Evolutionary conservation across 2,888 invertebrate species (phyloP), one percentile per base, ranked within the genome.

Genomic region (Tetragonisca angustula): DNA sequence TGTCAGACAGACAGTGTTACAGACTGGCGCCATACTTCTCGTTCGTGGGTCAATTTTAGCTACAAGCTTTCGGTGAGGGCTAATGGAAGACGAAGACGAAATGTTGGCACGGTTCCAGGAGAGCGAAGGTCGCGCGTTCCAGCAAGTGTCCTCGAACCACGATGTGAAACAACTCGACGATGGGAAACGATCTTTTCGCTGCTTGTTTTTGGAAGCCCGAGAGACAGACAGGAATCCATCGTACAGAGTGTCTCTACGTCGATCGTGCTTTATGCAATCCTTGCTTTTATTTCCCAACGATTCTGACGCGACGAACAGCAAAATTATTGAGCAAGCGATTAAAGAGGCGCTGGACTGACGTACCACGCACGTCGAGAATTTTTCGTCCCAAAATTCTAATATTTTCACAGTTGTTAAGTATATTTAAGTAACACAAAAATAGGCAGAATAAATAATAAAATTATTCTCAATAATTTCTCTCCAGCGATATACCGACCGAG

Each of bases 21-120:
- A 27, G 43, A 65, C 43, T 73, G 85, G 85, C 85, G 85, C 79
- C 85, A 19, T 32, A 70, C 21, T 76, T 70, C 69, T 86, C 76
- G 73, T 17, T 80, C 76, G 59, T 36, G 27, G 70, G 52, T 64
- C 78, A 81, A 77, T 87, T 84, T 86, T 86, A 86, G 78, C 86
- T 43, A 43, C 9, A 67, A 68, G n/a, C 27, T 59, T 11, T 5
- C 81, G 9, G 71, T 24, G 59, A 52, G 61, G 64, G 69, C 73
- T 76, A 78, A 78, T 84, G 81, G 76, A 72, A 82, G 83, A 77
- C 56, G 75, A 59, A 32, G 64, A 27, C 61, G 73, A 81, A 82
- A 81, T 81, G 62, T 86, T 87, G 87, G 87, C 87, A 87, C 3
- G 13, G n/a, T 24, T 83, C 87, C 87, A 72, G 84, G 43, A 62